A percentile compares a stretch with the other conserved stretches of the same genome.
Conservation (phyloP, 1,140 invertebrate species). For the Nephila pilipes region DNA sequence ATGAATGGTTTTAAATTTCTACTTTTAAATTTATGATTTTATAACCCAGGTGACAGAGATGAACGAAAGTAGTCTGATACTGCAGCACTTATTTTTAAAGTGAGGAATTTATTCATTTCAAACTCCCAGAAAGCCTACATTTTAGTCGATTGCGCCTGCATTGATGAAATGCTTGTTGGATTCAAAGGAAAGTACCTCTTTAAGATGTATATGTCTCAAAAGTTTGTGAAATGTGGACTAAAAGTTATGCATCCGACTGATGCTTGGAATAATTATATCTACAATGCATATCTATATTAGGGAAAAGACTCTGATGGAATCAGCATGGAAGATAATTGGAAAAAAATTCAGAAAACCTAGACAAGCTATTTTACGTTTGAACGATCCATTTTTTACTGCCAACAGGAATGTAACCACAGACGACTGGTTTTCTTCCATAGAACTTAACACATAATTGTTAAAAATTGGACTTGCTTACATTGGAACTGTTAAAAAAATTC, state of each 20-base stretch:
- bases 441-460: conserved; percentile 61
- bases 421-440: conserved; percentile 72
- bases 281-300: conserved; percentile 77
- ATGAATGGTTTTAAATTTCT: not conserved
- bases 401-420: conserved; percentile 74
- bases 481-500: conserved; percentile 76
- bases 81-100: no score
- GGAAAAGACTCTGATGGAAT: no score
- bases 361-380: conserved; percentile 60
- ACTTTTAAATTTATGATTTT: not conserved
- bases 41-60: conserved; percentile 3
- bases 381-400: conserved; percentile 27
- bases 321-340: not conserved
- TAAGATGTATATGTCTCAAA: no score
- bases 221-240: no score
- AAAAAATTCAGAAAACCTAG: conserved; percentile 32
- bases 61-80: conserved; percentile 43
- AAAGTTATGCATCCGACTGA: no score
- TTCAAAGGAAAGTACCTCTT: no score
- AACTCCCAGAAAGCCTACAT: no score
- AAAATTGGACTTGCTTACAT: conserved; percentile 71
- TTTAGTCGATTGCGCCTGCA: no score
- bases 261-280: conserved; percentile 70
- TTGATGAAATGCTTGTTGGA: no score
- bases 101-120: no score